Base-by-base conservation (phyloP, 2,113 vertebrate genomes). In the Heteronetta atricapilla region DNA sequence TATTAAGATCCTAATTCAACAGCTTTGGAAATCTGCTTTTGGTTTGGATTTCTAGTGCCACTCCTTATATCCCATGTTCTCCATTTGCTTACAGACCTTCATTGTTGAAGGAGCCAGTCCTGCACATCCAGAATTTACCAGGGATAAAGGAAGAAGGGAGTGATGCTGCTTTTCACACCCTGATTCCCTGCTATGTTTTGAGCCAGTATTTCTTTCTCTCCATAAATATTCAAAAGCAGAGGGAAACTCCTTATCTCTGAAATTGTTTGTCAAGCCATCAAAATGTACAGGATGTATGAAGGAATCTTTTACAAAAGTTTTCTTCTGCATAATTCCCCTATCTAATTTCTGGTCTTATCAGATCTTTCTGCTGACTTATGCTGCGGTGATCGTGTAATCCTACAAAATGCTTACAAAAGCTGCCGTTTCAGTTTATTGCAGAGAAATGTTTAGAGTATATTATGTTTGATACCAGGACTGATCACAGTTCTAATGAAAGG, bases 251-350 rank as follows among this genome's bases (percentile, higher is more conserved):
- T 93, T 90, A 69, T 66, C 90, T 94, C 82, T 92, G 74, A 87
- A 95, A 87, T 55, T 74, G 84, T 92, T 87, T 93, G 86, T 87
- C 90, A 90, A 89, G 74, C 55, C 82, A 79, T 96, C 83, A 95
- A 84, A 90, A 90, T 90, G 46, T 87, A 72, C 29, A 82, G 82
- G 88, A 58, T 8, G 2, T n/a, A 63, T 58, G 66, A 70, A 86
- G n/a, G 62, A 53, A 28, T 68, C 84, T 70, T 90, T 81, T 81
- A 66, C 40, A 90, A 66, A 50, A 90, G 66, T 38, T 3, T 3
- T 77, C 58, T 81, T 92, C 74, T 90, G 90, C n/a, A 82, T 96
- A 90, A 90, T 94, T 89, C 63, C 86, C n/a, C 23, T 72, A 85
- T 79, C n/a, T 90, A 50, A 82, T 89, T 94, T 92, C 40, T 87